These are phyloP conservation scores for Acrobasis repandana DNA, from an alignment of 2,888 invertebrate genomes.

Conservation along the genomic window DNA sequence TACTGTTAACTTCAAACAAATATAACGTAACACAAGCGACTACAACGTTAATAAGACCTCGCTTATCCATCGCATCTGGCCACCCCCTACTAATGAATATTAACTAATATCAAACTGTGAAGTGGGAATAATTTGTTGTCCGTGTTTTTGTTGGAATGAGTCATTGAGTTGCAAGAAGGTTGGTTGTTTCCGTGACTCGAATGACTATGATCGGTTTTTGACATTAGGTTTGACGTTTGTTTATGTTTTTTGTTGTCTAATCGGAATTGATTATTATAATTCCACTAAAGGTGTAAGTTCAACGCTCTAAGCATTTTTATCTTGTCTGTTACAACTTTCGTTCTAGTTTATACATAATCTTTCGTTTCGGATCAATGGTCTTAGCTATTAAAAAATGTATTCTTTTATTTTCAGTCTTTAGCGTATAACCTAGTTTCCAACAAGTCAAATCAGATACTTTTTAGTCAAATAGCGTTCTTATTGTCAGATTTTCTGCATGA, in stretches of 20 bases:
- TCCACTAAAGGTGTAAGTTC: not conserved
- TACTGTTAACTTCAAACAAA: slow-evolving; percentile 21
- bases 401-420: too few relatives aligned
- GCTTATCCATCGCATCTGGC: slow-evolving; percentile 68
- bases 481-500: too few relatives aligned
- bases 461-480: too few relatives aligned
- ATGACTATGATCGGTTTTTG: slow-evolving; percentile 3
- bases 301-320: not conserved
- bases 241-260: not conserved
- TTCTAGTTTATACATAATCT: too few relatives aligned
- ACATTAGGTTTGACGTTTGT: not conserved
- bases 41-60: slow-evolving; percentile 38
- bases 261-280: not conserved
- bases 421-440: too few relatives aligned
- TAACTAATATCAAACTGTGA: slow-evolving; percentile 70
- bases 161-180: slow-evolving; percentile 42
- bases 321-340: not conserved
- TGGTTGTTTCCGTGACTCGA: slow-evolving; percentile 15
- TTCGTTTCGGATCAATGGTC: too few relatives aligned
- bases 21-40: slow-evolving; percentile 19
- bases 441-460: too few relatives aligned
- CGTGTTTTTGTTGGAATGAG: slow-evolving; percentile 49
- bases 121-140: slow-evolving; percentile 56
- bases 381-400: too few relatives aligned
- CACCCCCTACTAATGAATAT: slow-evolving; percentile 77